Evolutionary conservation across 2,797 vertebrate genomes (phyloP), one percentile per base, ranked within the genome.

Genomic region (Emydoidea blandingii): DNA sequence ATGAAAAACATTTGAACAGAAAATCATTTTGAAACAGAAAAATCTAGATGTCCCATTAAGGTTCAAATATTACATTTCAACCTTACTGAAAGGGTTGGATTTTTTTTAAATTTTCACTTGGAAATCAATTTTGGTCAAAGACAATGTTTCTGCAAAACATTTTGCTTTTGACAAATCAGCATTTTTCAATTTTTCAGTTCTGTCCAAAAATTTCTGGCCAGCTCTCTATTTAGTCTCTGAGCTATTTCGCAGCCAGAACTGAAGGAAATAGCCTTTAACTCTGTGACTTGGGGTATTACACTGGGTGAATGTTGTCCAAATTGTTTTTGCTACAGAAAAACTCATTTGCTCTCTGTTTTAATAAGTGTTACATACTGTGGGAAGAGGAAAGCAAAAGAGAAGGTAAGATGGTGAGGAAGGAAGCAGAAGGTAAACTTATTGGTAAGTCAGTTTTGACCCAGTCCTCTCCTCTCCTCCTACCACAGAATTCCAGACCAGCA

Each of bases 371-470:
- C 84, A 53, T 1, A 0, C 57, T 34, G 4, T 11, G 1, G 0
- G n/a, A 25, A 23, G 6, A 49, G 10, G 15, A 0, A 12, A 79
- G 74, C 19, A 37, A 0, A n/a, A 29, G n/a, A 3, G 2, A 3
- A 25, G 57, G 16, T 16, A 78, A 76, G 25, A 44, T 8, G 44
- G 12, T 10, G 5, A 4, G 29, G 14, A 37, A 23, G 79, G 56
- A 76, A 49, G 49, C 29, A 78, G 27, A 44, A 44, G 59, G 52
- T 23, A 83, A 81, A 49, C 91, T 93, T 74, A 96, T 85, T 94
- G 19, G 29, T 81, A 79, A 12, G 1, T 0, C 79, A 6, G 57
- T 6, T 41, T 49, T 7, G 79, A 10, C 10, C 76, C 7, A 59
- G 31, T 29, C 0, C 29, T 16, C 1, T 3, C 15, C 89, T 68